Conservation (phyloP, 2,888 invertebrate species). For the Trypoxylon attenuatum region DNA sequence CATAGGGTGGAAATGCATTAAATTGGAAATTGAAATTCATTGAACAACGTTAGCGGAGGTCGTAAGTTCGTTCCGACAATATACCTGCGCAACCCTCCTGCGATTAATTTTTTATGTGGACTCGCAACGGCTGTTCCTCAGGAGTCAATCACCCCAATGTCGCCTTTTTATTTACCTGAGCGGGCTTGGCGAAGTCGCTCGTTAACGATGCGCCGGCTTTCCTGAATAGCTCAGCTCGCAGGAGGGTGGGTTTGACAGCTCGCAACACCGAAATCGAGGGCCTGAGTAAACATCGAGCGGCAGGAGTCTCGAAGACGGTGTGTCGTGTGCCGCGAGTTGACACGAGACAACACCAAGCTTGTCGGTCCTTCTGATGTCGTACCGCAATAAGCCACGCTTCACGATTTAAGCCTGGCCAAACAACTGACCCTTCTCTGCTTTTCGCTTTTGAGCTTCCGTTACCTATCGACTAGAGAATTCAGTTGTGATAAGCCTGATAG, state of each 20-base stretch:
- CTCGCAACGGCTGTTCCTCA: not conserved
- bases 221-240: not conserved
- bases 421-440: constrained; percentile 27
- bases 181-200: not conserved
- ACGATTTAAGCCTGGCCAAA: constrained; percentile 14
- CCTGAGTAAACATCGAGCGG: constrained; percentile 5
- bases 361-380: constrained; percentile 38
- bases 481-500: too few species aligned
- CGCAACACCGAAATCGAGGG: constrained; percentile 2
- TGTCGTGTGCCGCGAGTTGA: not conserved
- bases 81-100: not conserved
- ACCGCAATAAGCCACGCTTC: constrained; percentile 33
- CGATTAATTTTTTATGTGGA: not conserved
- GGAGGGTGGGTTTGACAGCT: constrained; percentile 12
- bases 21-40: too few species aligned
- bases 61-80: too few species aligned
- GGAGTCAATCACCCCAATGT: not conserved
- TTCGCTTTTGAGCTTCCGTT: too few species aligned
- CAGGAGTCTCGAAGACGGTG: constrained; percentile 9
- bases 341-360: not conserved
- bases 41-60: too few species aligned
- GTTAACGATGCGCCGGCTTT: constrained; percentile 2
- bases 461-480: too few species aligned
- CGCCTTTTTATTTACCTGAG: not conserved
- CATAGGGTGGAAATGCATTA: too few species aligned